A percentile compares a stretch with the other conserved stretches of the same genome.
These are phyloP conservation scores for Carettochelys insculpta DNA, from an alignment of 2,113 vertebrate genomes.

Conservation along the genomic window DNA sequence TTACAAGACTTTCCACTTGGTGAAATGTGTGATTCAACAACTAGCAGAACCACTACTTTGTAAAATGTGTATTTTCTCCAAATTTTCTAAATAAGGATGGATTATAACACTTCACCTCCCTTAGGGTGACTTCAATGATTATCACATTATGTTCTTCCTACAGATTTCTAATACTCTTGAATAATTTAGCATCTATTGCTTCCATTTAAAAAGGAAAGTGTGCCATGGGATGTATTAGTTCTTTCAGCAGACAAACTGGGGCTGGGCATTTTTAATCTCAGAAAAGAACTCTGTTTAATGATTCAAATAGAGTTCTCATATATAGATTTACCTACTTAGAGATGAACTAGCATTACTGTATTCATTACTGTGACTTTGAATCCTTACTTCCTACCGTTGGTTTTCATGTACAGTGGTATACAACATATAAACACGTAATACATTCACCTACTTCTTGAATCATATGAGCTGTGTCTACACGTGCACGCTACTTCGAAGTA, in stretches of 20 bases:
- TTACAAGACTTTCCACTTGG: neutral
- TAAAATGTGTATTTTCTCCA: neutral
- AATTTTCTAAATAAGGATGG: neutral
- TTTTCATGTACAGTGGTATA: neutral
- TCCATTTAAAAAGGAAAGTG: neutral
- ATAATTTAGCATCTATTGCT: neutral
- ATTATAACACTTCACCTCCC: neutral
- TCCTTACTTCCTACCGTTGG: neutral
- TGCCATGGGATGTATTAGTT: neutral
- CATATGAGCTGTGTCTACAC: too few relatives aligned
- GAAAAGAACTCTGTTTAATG: neutral
- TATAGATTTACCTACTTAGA: fast-evolving
- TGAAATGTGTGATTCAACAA: neutral
- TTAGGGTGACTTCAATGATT: neutral
- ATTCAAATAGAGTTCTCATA: fast-evolving
- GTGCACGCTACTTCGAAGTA: too few relatives aligned
- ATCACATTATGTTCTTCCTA: neutral
- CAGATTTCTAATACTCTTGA: neutral
- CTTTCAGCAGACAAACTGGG: neutral
- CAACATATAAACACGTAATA: neutral
- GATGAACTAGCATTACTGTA: neutral
- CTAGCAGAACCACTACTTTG: neutral
- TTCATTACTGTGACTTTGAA: neutral
- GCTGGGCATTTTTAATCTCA: neutral
- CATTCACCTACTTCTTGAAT: neutral